phyloP scores from a whole-genome alignment of 2,888 invertebrate species.

The Drosophila paramelanica region DNA sequence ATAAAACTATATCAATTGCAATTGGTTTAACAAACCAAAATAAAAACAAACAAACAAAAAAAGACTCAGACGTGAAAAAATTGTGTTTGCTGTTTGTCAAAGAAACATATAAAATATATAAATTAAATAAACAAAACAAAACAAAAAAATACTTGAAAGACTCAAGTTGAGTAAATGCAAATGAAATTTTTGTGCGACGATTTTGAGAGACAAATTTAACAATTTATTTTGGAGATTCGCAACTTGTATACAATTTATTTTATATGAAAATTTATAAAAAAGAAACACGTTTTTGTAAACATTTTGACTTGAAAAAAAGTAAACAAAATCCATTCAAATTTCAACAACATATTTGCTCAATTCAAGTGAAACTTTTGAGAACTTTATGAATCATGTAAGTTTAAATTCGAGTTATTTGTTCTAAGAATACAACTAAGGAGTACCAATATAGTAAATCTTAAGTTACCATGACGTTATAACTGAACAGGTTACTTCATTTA shows the following conservation, averaged over 20 bases:
- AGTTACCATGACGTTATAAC: slow-evolving; percentile 16
- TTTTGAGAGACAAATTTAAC: slow-evolving; percentile 32
- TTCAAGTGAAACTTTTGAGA: slow-evolving; percentile 21
- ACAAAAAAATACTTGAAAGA: slow-evolving; percentile 16
- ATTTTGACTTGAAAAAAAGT: slow-evolving; percentile 19
- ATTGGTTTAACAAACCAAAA: slow-evolving; percentile 52
- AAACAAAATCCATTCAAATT: not conserved
- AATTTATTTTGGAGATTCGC: slow-evolving; percentile 26
- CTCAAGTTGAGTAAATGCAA: slow-evolving; percentile 19
- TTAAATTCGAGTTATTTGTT: not conserved
- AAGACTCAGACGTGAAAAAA: slow-evolving; percentile 29
- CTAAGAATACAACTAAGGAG: not conserved
- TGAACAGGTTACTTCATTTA: slow-evolving; percentile 27
- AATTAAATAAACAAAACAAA: slow-evolving; percentile 12
- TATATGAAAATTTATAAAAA: slow-evolving; percentile 32
- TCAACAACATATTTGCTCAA: slow-evolving; percentile 34
- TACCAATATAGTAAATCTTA: not conserved
- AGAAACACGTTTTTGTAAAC: slow-evolving; percentile 34
- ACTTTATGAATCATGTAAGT: slow-evolving; percentile 53
- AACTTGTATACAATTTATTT: slow-evolving; percentile 20
- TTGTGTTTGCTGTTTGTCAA: slow-evolving; percentile 52
- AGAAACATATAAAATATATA: slow-evolving; percentile 20
- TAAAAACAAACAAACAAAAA: slow-evolving; percentile 20
- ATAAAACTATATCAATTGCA: slow-evolving; percentile 48
- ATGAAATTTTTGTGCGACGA: slow-evolving; percentile 24